Evolutionary conservation across 2,113 vertebrate genomes (phyloP), one percentile per base, ranked within the genome.

Genomic region (Tachysurus fulvidraco): DNA sequence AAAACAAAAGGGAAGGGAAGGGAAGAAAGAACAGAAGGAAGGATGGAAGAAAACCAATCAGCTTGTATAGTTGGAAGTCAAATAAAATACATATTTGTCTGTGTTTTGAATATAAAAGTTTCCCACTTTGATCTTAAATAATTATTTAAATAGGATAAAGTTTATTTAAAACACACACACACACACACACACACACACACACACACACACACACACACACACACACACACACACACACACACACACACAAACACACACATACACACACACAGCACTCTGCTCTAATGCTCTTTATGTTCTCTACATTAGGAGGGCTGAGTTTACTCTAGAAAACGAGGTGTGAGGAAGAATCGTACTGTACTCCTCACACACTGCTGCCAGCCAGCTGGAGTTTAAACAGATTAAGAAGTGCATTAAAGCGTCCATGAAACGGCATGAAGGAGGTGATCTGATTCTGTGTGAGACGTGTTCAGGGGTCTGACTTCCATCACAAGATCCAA

Each of bases 321-420:
- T 50, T 28, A 50, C 76, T 78, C 14, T 11, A 30, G 14, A 55
- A 54, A 9, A 55, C 25, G 25, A 14, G n/a, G 79, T 23, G 30
- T 81, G 30, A 60, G 79, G 50, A 17, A 28, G 3, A 9, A 23
- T 11, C 28, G 28, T 12, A 5, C 54, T 36, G 77, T 23, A 11
- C 36, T 64, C 60, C 55, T 62, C 80, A 62, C 59, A 44, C 59
- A 64, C 80, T 36, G 5, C 80, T 1, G 19, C 64, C 41, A 46
- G 5, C 46, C 57, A 60, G 59, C 59, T 46, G 41, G 41, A 62
- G 59, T 65, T 82, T 65, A 82, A 82, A 82, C 36, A n/a, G 80
- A 82, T 82, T 82, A 82, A 25, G 60, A 46, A 64, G 80, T 82
- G 60, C 80, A 82, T 82, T 65, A 82, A 82, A n/a, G 59, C 14